Evolutionary conservation across 2,888 invertebrate species (phyloP), one percentile per base, ranked within the genome.

Genomic region (Chaitophorus viminalis): DNA sequence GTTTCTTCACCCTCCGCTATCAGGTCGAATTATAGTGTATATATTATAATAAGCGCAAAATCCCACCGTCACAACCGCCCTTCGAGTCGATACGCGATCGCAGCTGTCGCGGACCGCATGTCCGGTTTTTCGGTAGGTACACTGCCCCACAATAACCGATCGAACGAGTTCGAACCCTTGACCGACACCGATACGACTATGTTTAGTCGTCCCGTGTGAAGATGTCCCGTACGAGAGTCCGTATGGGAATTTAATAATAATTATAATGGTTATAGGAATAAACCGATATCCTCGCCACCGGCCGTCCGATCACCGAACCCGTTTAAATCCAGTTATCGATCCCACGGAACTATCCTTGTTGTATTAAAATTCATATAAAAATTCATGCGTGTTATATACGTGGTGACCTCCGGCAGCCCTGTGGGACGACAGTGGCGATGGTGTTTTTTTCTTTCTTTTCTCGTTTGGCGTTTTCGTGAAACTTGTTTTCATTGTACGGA

Each of bases 261-360:
- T 46, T 11, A 46, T 46, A 25, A 60, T 29, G 5, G 60, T 60
- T 6, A 60, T 60, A 60, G 60, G 46, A 33, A 54, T 29, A 31
- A 14, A 74, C 72, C 31, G 52, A 82, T 82, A 72, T 60, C n/a
- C 60, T 29, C 60, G 54, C 21, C 60, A 36, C 70, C 83, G 36
- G 75, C 75, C 74, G 83, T 60, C 75, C 83, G 36, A 83, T 83
- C 74, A 74, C 74, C 75, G 84, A 79, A 87, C 86, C 79, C 74
- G 86, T 87, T 87, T 87, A 74, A 60, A 79, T 87, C 86, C 86
- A 87, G 86, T 87, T 87, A 79, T 87, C 86, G 86, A 87, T 87
- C 86, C 86, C 86, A 87, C 86, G 86, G 86, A 72, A 86, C n/a
- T 4, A 36, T 18, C 9, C 8, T 39, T 14, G 60, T 6, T 25